Base-by-base conservation (phyloP, 1,140 invertebrate species). In the Drosophila suzukii region DNA sequence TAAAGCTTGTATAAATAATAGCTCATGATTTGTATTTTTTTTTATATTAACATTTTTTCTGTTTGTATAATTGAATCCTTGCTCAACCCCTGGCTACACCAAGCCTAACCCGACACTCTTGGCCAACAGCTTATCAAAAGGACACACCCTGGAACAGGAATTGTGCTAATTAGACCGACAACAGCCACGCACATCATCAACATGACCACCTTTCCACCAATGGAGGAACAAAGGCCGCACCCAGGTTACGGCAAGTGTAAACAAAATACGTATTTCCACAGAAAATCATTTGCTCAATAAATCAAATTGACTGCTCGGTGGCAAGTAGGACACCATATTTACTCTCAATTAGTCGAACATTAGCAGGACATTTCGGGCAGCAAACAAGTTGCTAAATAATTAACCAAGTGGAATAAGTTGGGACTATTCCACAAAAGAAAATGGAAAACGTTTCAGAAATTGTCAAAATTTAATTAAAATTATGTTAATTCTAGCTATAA, bases 211-310 rank as follows among this genome's bases (percentile, higher is more conserved):
- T 34, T 34, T 11, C 6, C 27, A 12, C 8, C 49, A 6, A 4
- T 17, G 17, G 17, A 11, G 8, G 5, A 43, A 20, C 27, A 15
- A 8, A 46, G 30, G 34, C 27, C 32, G 38, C 17, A 50, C 61
- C 27, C 39, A 24, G 6, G n/a, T 15, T 34, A 12, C 47, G 46
- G 34, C 13, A 17, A 36, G 27, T 47, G 67, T 68, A 68, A 68
- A 68, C 60, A 68, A 15, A 49, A 66, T 53, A 66, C 72, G 74
- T 65, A 56, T 75, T 76, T 67, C 61, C 78, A 72, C 59, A 68
- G 78, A 58, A 79, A 86, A 86, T 81, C 66, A 76, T 86, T 88
- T 79, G 67, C 38, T 53, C 83, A 79, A 86, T 86, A 79, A 88
- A 88, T 88, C 83, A 86, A 86, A 88, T 58, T 43, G 43, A 61